Evolutionary conservation across 2,888 invertebrate species (phyloP), one percentile per base, ranked within the genome.

Genomic region (Pollenia amentaria): DNA sequence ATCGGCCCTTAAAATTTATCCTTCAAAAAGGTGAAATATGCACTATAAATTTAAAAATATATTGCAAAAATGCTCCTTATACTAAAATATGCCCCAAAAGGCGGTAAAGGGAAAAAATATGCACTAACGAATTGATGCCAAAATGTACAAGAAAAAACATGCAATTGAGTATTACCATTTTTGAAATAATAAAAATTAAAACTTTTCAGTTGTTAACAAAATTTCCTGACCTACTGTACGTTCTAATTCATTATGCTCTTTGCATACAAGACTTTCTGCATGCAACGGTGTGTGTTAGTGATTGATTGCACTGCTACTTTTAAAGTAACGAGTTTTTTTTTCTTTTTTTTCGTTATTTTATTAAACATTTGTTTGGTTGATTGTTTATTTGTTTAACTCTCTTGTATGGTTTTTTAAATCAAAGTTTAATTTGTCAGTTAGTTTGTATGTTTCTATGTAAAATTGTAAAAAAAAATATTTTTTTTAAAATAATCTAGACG

Each of bases 401-500:
- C 44, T 0, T 40, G 9, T n/a, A 40, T 53, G 14, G 14, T 29
- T 29, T 29, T 29, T 6, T 29, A 40, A 46, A 38, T 16, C 14
- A n/a, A 9, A 29, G 38, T 9, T n/a, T 29, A 38, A 46, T 77
- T 65, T 55, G 16, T 44, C 21, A 46, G 38, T n/a, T 18, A 46
- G 51, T 81, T 16, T 57, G 14, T 53, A 11, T 65, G 64, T 51
- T 29, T 60, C 44, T 44, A 67, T 4, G 60, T 6, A 29, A 29
- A 29, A 29, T 6, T 29, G 29, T 29, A 29, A 29, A 29, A 29
- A 29, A 29, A 29, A 6, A 29, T 29, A 46, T 53, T 16, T 60
- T 46, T 21, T 77, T 65, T 53, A 18, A 53, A 64, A 80, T 70
- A 80, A 80, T 80, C 42, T 72, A 67, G 18, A 51, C 44, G 42